A percentile compares a stretch with the other conserved stretches of the same genome.
Conservation (phyloP, 2,888 invertebrate species). For the Sinohyriopsis cumingii region DNA sequence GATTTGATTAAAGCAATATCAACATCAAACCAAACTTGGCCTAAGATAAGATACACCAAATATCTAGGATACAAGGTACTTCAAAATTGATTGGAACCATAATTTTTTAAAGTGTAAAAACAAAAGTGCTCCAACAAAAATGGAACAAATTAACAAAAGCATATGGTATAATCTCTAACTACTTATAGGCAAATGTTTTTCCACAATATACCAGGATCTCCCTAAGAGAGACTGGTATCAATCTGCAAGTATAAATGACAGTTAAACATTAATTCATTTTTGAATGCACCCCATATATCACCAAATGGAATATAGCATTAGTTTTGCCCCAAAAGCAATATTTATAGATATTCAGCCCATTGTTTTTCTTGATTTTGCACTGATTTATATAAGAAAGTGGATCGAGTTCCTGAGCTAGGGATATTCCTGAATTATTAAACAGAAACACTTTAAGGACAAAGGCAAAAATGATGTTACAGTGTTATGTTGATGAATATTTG, state of each 20-base stretch:
- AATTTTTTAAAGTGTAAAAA: neutral
- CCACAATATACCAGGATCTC: too few relatives aligned
- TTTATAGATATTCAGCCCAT: too few relatives aligned
- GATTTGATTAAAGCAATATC: neutral
- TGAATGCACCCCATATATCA: too few relatives aligned
- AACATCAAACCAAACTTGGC: neutral
- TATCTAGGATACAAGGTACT: neutral
- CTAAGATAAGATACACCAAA: neutral
- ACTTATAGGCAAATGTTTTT: too few relatives aligned
- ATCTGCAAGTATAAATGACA: too few relatives aligned
- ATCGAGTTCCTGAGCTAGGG: neutral
- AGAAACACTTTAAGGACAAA: neutral
- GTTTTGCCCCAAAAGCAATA: too few relatives aligned
- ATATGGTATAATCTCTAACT: neutral
- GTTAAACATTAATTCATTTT: too few relatives aligned
- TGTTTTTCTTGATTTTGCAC: too few relatives aligned
- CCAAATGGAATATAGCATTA: too few relatives aligned
- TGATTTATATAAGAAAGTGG: too few relatives aligned
- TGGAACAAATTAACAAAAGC: neutral
- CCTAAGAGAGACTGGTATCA: too few relatives aligned
- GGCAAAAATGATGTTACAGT: neutral
- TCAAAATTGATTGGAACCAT: neutral
- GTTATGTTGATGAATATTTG: too few relatives aligned
- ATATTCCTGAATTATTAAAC: neutral
- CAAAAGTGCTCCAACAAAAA: neutral